phyloP scores from a whole-genome alignment of 1,140 invertebrate genomes.

The Leptestheria dahalacensis region DNA sequence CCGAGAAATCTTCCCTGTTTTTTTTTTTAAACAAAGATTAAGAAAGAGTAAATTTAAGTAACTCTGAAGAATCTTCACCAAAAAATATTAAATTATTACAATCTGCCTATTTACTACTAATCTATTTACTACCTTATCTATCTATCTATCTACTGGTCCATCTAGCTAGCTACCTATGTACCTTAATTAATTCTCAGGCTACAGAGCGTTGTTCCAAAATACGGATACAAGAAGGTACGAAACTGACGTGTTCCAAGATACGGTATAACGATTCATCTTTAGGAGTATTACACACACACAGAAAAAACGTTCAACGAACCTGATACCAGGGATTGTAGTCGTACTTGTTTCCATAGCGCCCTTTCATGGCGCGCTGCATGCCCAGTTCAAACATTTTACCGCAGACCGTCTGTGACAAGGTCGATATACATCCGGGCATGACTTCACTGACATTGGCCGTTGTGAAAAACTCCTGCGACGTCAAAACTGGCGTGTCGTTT shows the following conservation, averaged over 20 bases:
- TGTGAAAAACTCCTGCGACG: constrained; percentile 28
- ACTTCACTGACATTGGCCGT: constrained; percentile 41
- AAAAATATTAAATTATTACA: too few species aligned
- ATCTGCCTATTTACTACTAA: too few species aligned
- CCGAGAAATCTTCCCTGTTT: neutral
- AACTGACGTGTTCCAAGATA: too few species aligned
- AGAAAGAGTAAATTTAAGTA: neutral
- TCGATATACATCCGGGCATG: constrained; percentile 32
- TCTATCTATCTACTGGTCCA: too few species aligned
- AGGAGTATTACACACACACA: too few species aligned
- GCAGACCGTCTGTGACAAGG: constrained; percentile 30
- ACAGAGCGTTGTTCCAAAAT: too few species aligned
- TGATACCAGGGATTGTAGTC: constrained; percentile 3
- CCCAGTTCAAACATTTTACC: constrained; percentile 25
- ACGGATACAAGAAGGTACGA: too few species aligned
- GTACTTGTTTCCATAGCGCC: neutral
- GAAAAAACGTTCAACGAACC: neutral
- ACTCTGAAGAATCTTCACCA: too few species aligned
- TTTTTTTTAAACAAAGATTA: neutral
- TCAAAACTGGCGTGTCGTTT: constrained; percentile 40
- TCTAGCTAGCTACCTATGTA: too few species aligned
- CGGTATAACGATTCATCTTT: too few species aligned
- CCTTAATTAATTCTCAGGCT: too few species aligned
- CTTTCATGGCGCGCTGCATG: constrained; percentile 20
- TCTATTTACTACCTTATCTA: too few species aligned